phyloP scores from a whole-genome alignment of 2,113 vertebrate genomes.

The Pipra filicauda region DNA sequence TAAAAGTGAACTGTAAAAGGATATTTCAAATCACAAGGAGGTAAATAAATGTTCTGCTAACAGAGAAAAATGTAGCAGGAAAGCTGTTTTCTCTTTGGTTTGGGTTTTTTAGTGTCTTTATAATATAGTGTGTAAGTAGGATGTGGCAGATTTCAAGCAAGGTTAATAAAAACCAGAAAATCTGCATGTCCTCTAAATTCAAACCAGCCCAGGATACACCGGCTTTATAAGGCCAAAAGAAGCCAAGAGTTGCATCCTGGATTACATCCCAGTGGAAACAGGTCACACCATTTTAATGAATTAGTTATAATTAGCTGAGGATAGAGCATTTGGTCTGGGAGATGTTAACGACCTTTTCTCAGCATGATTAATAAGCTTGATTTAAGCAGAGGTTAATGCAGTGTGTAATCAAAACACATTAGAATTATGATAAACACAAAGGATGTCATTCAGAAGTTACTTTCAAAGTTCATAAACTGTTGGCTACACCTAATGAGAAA shows the following conservation, averaged over 20 bases:
- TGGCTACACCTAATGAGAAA: neutral
- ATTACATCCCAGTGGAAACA: conserved; percentile 30
- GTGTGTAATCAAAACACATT: conserved; percentile 60
- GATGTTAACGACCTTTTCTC: conserved; percentile 51
- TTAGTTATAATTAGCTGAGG: conserved; percentile 53
- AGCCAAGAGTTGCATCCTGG: neutral
- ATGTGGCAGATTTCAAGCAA: neutral
- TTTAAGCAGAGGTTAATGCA: conserved; percentile 58
- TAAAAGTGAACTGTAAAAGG: neutral
- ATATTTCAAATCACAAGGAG: neutral
- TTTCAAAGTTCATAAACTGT: neutral
- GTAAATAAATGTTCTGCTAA: neutral
- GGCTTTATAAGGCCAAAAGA: neutral
- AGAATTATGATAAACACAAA: conserved; percentile 48
- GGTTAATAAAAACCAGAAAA: neutral
- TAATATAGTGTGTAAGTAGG: neutral
- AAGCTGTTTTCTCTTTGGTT: neutral
- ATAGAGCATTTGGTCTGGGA: conserved; percentile 49
- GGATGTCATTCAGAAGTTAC: conserved; percentile 37
- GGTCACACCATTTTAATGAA: conserved; percentile 52
- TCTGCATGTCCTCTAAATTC: neutral
- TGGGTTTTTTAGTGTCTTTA: neutral
- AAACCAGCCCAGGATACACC: neutral
- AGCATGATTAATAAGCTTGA: conserved; percentile 42
- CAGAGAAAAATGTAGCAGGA: neutral